Evolutionary conservation across 2,797 vertebrate genomes (phyloP), one percentile per base, ranked within the genome.

Genomic region (Cottoperca gobio): DNA sequence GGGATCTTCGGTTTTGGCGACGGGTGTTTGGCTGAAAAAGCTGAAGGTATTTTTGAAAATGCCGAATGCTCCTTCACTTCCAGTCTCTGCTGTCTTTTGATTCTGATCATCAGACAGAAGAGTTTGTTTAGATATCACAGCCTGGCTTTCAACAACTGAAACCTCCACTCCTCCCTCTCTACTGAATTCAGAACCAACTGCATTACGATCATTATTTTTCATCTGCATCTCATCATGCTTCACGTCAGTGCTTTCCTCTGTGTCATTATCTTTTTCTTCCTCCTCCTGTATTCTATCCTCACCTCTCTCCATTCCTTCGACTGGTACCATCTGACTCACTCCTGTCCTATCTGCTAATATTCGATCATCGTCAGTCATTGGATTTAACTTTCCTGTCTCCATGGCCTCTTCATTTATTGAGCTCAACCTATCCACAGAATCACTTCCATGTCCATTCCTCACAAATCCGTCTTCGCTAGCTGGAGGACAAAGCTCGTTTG

Each of bases 31-130:
- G 33, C 55, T 60, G 28, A 92, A 92, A 70, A 82, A 67, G 45
- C 59, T 35, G 12, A 93, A 78, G 10, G 82, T 24, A 0, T 83
- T 80, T 73, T 69, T 63, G 61, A 92, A 69, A 68, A 87, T 46
- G 31, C 76, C 61, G 12, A 91, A 85, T 1, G 26, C 50, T 63
- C 81, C 82, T 45, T 26, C 55, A 1, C 39, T 49, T 54, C 73
- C 70, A 53, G 26, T 31, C 31, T 81, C 64, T 39, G 48, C 13
- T 0, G 3, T 11, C 26, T 8, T 40, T 37, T 26, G 8, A 11
- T 12, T 31, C 37, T 10, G 31, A 40, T 31, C 37, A 5, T 58
- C 65, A 6, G 39, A 1, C 2, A 24, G 50, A 53, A 2, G 2
- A 12, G 33, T 33, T 40, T 79, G 54, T 7, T 84, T 78, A 42